Evolutionary conservation across 1,140 invertebrate species (phyloP).

Genomic region (Caenorhabditis brenneri): DNA sequence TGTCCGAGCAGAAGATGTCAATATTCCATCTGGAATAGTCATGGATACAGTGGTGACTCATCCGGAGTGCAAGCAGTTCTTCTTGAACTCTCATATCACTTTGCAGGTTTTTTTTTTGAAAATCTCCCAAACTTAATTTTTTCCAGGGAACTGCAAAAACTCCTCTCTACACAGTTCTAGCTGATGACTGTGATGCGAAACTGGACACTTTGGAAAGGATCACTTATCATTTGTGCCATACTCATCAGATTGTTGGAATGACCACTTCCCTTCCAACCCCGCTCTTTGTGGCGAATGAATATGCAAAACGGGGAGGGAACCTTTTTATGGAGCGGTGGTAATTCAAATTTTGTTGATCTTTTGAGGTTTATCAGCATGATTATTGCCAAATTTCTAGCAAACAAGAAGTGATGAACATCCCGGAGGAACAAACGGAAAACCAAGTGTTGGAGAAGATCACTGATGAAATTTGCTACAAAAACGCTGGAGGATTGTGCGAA

Average conservation of each 20-base stretch:
- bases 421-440: too few relatives aligned
- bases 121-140: background rate
- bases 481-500: too few relatives aligned
- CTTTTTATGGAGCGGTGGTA: background rate
- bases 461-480: too few relatives aligned
- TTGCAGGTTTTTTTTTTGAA: constrained; percentile 35
- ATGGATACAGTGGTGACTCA: constrained; percentile 33
- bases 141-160: constrained; percentile 48
- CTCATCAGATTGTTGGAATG: constrained; percentile 37
- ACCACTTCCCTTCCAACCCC: constrained; percentile 50
- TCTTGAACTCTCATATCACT: constrained; percentile 49
- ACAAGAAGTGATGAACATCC: too few relatives aligned
- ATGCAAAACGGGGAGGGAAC: constrained; percentile 52
- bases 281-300: constrained; percentile 43
- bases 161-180: constrained; percentile 52
- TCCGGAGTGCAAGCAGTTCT: constrained; percentile 53
- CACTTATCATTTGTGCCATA: constrained; percentile 10
- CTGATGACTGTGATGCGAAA: background rate
- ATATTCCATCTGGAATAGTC: constrained; percentile 46
- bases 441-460: too few relatives aligned
- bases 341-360: too few relatives aligned
- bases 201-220: constrained; percentile 42
- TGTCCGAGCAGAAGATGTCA: constrained; percentile 50
- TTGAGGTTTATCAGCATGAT: too few relatives aligned
- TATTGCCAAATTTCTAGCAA: too few relatives aligned